Evolutionary conservation across 2,888 invertebrate species (phyloP).

Genomic region (Polydrusus tereticollis): DNA sequence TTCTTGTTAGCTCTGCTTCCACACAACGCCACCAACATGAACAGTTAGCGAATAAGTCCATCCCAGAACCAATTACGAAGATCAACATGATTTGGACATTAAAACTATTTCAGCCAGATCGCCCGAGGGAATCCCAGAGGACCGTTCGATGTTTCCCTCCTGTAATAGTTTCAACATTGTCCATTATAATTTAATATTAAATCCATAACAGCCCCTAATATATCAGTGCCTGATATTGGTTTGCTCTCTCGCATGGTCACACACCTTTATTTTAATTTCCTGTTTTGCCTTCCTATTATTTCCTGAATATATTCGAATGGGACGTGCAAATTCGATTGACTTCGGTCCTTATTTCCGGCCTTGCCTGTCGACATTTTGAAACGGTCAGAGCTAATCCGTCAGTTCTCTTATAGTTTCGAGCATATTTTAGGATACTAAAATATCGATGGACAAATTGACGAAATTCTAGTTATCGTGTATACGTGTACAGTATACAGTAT

Average conservation of each 20-base stretch:
- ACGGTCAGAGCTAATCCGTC: conserved; percentile 1
- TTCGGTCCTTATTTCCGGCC: conserved; percentile 63
- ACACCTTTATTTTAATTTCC: conserved; percentile 66
- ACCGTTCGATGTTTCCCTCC: not conserved
- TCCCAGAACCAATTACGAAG: too few relatives aligned
- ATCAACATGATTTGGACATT: too few relatives aligned
- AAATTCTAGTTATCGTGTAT: too few relatives aligned
- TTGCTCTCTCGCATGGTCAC: conserved; percentile 40
- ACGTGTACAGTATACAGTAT: too few relatives aligned
- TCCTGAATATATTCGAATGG: conserved; percentile 59
- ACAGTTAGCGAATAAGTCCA: too few relatives aligned
- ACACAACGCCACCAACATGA: too few relatives aligned
- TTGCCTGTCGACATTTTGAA: conserved; percentile 26
- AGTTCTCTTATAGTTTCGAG: not conserved
- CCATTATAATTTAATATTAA: conserved; percentile 24
- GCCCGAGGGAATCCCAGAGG: too few relatives aligned
- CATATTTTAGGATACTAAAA: not conserved
- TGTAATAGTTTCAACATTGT: conserved; percentile 14
- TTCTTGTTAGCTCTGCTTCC: too few relatives aligned
- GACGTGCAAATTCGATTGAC: conserved; percentile 64
- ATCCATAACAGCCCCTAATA: conserved; percentile 18
- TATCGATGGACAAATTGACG: too few relatives aligned
- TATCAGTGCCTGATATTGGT: conserved; percentile 38
- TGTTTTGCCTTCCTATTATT: conserved; percentile 65
- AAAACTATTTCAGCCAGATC: too few relatives aligned